Conservation (phyloP, 1,140 invertebrate genomes). For the Ips nitidus region DNA sequence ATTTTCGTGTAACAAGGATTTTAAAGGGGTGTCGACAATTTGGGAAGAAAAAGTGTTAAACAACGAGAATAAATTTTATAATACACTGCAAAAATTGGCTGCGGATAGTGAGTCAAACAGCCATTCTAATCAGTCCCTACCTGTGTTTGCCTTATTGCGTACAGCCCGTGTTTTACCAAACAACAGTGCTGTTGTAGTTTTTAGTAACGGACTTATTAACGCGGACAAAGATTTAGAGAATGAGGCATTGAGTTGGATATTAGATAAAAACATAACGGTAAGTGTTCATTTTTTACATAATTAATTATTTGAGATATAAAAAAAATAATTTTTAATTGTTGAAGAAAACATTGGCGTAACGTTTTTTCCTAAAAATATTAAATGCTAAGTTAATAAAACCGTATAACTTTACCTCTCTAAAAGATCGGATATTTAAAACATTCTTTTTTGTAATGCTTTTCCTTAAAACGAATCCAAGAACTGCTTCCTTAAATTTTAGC, state of each 20-base stretch:
- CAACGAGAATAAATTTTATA: constrained; percentile 18
- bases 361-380: too few relatives aligned
- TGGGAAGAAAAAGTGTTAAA: constrained; percentile 23
- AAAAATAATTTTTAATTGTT: too few relatives aligned
- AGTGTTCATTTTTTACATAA: not conserved
- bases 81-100: constrained; percentile 4
- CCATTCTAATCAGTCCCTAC: constrained; percentile 13
- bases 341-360: too few relatives aligned
- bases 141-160: constrained; percentile 43
- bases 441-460: too few relatives aligned
- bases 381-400: too few relatives aligned
- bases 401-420: too few relatives aligned
- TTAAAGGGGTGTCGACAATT: constrained; percentile 34
- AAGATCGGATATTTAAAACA: too few relatives aligned
- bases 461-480: too few relatives aligned
- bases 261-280: constrained; percentile 29
- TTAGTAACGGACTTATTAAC: constrained; percentile 20
- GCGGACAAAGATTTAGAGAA: constrained; percentile 38
- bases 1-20: not conserved
- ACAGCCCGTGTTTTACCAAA: constrained; percentile 34
- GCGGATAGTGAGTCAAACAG: constrained; percentile 6
- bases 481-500: too few relatives aligned
- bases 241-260: constrained; percentile 27
- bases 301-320: not conserved
- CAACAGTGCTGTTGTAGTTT: constrained; percentile 35